Base-by-base conservation (phyloP, 1,140 invertebrate species). In the Cydia amplana region DNA sequence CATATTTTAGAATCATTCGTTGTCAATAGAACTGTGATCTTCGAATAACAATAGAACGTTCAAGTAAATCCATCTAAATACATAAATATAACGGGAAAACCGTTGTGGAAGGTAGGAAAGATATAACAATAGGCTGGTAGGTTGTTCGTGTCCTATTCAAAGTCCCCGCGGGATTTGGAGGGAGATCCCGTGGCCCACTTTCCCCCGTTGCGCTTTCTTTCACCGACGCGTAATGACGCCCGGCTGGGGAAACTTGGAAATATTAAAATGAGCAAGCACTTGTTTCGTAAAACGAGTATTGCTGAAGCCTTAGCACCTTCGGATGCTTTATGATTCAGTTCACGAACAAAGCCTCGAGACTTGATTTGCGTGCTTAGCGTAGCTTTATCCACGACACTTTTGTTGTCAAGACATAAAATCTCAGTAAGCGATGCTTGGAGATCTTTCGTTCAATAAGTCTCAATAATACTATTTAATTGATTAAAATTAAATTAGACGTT, bases 261-360 rank as follows among this genome's bases (percentile, higher is more conserved):
- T 90, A 90, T 90, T 90, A 90, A 90, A 90, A 90, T 88, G 87
- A 90, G 83, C 88, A 83, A 85, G 87, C 81, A 87, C 88, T 90
- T 90, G 88, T 88, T 88, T 88, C 86, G 84, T 85, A 85, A 82
- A 87, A 86, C 87, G 83, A 82, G 84, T 78, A 85, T 88, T 83
- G 80, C 84, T 85, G 82, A 85, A 81, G 87, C 80, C 79, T 85
- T 88, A 82, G 82, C 88, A 84, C 86, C 86, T 87, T 81, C 78
- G 79, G 75, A 76, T 77, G 73, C 64, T 83, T 80, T 80, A 79
- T 74, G 77, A 77, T 79, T 78, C 74, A 79, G 65, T 23, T 18
- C 16, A 28, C 65, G 65, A 70, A 40, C 65, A 70, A 43, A 32
- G 64, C 25, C 32, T 70, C 18, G 32, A 32, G 77, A 82, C 75